Percentiles rank a stretch among this genome's conserved stretches.
These are phyloP conservation scores for Thomomys bottae DNA, from an alignment of 2,113 vertebrate species.

Conservation along the genomic window DNA sequence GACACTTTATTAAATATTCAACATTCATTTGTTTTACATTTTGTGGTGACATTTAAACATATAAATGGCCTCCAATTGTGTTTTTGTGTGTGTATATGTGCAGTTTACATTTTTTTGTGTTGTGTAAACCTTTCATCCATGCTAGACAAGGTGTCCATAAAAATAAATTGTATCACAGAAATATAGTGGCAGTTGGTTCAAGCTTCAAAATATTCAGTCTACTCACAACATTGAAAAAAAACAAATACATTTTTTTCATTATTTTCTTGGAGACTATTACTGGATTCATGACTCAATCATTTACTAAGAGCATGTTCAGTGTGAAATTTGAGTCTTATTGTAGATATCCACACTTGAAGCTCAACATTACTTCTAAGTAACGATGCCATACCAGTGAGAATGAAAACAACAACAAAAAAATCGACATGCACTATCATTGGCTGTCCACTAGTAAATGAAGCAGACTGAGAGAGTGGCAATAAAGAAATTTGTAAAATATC, in stretches of 20 bases:
- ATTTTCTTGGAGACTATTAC: neutral
- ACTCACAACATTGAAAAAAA: neutral
- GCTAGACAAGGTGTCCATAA: neutral
- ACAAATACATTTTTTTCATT: neutral
- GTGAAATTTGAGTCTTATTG: neutral
- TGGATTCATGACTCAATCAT: neutral
- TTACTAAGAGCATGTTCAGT: neutral
- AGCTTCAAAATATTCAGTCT: neutral
- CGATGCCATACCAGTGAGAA: neutral
- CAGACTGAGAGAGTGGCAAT: neutral
- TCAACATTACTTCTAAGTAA: neutral
- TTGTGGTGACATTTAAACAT: neutral
- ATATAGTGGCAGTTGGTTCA: neutral
- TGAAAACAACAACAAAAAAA: neutral
- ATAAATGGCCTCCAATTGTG: neutral
- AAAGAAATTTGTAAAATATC: neutral
- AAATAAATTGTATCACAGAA: neutral
- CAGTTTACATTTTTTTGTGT: conserved; percentile 8
- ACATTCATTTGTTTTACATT: neutral
- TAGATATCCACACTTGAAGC: neutral
- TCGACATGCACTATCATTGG: conserved; percentile 2
- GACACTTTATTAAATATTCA: neutral
- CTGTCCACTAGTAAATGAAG: neutral
- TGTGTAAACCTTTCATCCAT: neutral
- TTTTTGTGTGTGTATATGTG: neutral